Evolutionary conservation across 2,888 invertebrate species (phyloP), one percentile per base, ranked within the genome.

Genomic region (Tyria jacobaeae): DNA sequence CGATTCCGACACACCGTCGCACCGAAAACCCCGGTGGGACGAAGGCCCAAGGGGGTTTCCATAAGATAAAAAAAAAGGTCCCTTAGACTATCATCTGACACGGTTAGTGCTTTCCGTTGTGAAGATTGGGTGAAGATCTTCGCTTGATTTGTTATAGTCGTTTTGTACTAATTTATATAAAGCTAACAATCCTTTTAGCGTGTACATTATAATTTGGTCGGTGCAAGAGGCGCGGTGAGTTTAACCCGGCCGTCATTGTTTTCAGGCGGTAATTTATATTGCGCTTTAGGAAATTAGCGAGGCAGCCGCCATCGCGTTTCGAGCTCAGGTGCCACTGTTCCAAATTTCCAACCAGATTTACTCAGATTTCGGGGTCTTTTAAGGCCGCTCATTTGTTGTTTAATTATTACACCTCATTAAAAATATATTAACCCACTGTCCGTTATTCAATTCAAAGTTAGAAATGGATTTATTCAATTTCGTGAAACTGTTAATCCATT

Each of bases 261-360:
- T 90, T 83, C 81, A 73, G 80, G 70, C 79, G 77, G 88, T 91
- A 90, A 91, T 91, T 91, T 90, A 90, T 90, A 88, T 86, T 85
- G 86, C 88, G 87, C 87, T 90, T 86, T 83, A 84, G 82, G 82
- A 89, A 90, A 92, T 92, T 90, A 91, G 87, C 85, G 82, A 78
- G 76, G 78, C 76, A 72, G 70, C 79, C 73, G 75, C 78, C 80
- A 75, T 80, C 77, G 85, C 72, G 75, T 77, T 79, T 73, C 80
- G 77, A 84, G 80, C 84, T 81, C 90, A 90, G 90, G 89, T 91
- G 89, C 81, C 82, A 83, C 82, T 84, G 78, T 73, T 81, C 78
- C 73, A 87, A 87, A 89, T 91, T 90, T 89, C 84, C 83, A 77
- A 79, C 80, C 85, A 86, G 89, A 89, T 89, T 90, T 87, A 86